Evolutionary conservation across 2,113 vertebrate species (phyloP).

Genomic region (Oryzias melastigma): DNA sequence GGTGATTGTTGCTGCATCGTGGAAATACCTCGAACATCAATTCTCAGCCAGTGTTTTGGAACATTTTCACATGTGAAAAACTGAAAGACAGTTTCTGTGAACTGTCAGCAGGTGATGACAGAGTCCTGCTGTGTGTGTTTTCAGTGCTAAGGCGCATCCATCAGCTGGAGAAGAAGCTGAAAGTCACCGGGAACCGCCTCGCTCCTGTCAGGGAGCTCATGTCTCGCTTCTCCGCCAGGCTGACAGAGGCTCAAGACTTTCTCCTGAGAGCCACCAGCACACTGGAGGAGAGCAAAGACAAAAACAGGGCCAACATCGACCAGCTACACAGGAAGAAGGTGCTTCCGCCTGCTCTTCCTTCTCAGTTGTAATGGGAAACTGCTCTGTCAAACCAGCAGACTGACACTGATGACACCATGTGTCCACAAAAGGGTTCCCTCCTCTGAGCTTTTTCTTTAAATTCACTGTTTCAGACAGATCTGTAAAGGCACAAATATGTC

Average conservation of each 20-base stretch:
- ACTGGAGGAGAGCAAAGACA: conserved; percentile 71
- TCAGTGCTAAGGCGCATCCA: conserved; percentile 72
- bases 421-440: too few relatives aligned
- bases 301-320: conserved; percentile 77
- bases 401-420: too few relatives aligned
- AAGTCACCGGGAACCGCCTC: conserved; percentile 80
- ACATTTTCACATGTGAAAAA: too few relatives aligned
- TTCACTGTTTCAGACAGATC: too few relatives aligned
- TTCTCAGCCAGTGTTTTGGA: too few relatives aligned
- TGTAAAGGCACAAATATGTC: too few relatives aligned
- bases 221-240: conserved; percentile 74
- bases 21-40: too few relatives aligned
- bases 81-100: too few relatives aligned
- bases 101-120: background rate
- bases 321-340: conserved; percentile 84
- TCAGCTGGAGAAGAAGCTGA: conserved; percentile 81
- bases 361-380: background rate
- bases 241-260: conserved; percentile 79
- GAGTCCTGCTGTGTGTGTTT: conserved; percentile 2
- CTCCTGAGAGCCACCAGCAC: conserved; percentile 74
- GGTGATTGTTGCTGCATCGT: too few relatives aligned
- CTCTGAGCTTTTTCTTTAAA: too few relatives aligned
- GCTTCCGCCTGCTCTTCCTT: conserved; percentile 32
- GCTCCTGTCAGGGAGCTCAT: conserved; percentile 79
- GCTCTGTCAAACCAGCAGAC: background rate